Conservation (phyloP, 2,888 invertebrate genomes). For the Cancer borealis region DNA sequence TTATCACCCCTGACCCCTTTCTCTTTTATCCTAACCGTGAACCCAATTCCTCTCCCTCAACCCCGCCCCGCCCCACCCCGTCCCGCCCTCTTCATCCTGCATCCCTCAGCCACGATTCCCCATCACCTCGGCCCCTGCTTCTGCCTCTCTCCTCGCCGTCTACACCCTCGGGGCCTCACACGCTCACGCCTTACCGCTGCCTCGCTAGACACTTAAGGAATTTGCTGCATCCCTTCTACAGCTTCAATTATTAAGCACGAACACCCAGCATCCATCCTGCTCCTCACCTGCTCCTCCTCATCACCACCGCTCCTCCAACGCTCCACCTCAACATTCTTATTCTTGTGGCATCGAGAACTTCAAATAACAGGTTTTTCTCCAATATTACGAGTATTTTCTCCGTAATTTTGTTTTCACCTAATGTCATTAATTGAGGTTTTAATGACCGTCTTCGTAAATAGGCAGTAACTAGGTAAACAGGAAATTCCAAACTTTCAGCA, state of each 20-base stretch:
- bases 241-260: slow-evolving; percentile 15
- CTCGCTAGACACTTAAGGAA: neutral
- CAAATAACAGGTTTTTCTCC: neutral
- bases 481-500: neutral
- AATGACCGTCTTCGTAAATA: neutral
- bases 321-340: neutral
- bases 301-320: neutral
- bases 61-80: neutral
- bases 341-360: neutral
- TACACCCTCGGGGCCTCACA: neutral
- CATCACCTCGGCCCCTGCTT: neutral
- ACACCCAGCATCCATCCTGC: neutral
- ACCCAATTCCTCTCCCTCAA: neutral
- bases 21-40: neutral
- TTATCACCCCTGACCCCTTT: neutral
- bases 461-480: neutral
- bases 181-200: neutral
- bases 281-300: neutral
- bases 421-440: neutral
- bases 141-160: neutral
- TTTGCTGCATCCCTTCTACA: neutral
- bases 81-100: neutral
- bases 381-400: neutral
- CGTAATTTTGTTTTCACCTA: neutral
- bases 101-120: neutral